phyloP scores from a whole-genome alignment of 2,797 vertebrate species.

The Triplophysa yarkandensis region DNA sequence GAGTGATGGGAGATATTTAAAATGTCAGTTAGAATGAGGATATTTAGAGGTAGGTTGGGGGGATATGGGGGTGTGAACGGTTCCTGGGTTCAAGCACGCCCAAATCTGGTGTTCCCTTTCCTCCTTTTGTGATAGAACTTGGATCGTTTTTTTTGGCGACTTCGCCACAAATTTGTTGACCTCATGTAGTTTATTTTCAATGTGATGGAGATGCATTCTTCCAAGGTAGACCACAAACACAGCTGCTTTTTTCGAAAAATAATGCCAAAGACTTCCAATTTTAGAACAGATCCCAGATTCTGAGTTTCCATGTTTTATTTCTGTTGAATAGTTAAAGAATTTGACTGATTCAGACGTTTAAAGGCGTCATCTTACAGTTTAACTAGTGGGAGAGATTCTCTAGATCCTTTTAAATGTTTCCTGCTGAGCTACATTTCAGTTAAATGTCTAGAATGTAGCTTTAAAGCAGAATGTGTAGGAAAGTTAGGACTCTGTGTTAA shows the following conservation, averaged over 20 bases:
- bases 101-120: slow-evolving; percentile 43
- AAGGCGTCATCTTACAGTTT: slow-evolving; percentile 13
- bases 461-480: slow-evolving; percentile 1
- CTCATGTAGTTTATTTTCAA: slow-evolving; percentile 20
- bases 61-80: not conserved
- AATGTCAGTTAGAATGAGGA: slow-evolving; percentile 17
- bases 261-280: not conserved
- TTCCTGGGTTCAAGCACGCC: slow-evolving; percentile 52
- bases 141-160: slow-evolving; percentile 30
- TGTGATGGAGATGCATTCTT: not conserved
- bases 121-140: slow-evolving; percentile 47
- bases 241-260: not conserved
- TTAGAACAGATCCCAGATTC: not conserved
- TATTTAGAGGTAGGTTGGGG: not conserved
- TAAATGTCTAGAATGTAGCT: slow-evolving; percentile 2
- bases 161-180: not conserved
- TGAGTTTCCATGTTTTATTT: not conserved
- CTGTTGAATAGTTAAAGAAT: slow-evolving; percentile 1
- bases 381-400: slow-evolving; percentile 11
- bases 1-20: slow-evolving; percentile 9
- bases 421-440: slow-evolving; percentile 24
- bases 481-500: not conserved
- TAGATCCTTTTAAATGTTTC: slow-evolving; percentile 31
- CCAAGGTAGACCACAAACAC: not conserved
- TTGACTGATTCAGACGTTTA: slow-evolving; percentile 30